Evolutionary conservation across 2,888 invertebrate species (phyloP).

Genomic region (Orchesellides sinensis): DNA sequence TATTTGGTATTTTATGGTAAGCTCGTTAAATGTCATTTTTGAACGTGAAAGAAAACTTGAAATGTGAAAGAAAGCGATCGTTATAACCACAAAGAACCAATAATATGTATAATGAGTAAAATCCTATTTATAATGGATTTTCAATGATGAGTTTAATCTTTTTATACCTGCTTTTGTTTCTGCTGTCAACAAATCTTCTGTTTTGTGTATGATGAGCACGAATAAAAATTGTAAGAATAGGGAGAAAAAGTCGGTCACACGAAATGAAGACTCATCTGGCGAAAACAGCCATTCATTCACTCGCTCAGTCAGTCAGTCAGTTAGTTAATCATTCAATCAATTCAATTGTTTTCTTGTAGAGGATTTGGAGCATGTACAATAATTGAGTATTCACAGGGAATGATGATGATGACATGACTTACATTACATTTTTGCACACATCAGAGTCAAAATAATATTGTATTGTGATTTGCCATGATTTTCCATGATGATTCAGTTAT

Average conservation of each 20-base stretch:
- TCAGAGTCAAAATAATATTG: not conserved
- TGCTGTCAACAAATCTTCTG: not conserved
- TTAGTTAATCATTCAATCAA: not conserved
- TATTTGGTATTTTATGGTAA: slow-evolving; percentile 16
- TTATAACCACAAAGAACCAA: too few species aligned
- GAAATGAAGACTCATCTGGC: too few species aligned
- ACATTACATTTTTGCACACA: not conserved
- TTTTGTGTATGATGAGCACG: not conserved
- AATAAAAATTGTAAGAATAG: not conserved
- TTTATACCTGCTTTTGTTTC: not conserved
- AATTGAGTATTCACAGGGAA: not conserved
- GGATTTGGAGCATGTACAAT: not conserved
- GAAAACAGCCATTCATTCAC: too few species aligned
- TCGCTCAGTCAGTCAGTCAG: too few species aligned
- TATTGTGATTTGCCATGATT: too few species aligned
- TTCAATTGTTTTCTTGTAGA: not conserved
- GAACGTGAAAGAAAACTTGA: not conserved
- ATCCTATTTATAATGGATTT: not conserved
- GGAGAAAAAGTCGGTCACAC: not conserved
- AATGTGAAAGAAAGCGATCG: too few species aligned
- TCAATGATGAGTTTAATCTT: not conserved
- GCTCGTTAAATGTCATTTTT: slow-evolving; percentile 46
- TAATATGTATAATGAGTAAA: too few species aligned
- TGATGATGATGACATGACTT: not conserved
- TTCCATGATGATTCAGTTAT: too few species aligned